Percentiles rank a stretch among this genome's conserved stretches.
Evolutionary conservation across 2,888 invertebrate genomes (phyloP).

Genomic region (Nemurella pictetii): DNA sequence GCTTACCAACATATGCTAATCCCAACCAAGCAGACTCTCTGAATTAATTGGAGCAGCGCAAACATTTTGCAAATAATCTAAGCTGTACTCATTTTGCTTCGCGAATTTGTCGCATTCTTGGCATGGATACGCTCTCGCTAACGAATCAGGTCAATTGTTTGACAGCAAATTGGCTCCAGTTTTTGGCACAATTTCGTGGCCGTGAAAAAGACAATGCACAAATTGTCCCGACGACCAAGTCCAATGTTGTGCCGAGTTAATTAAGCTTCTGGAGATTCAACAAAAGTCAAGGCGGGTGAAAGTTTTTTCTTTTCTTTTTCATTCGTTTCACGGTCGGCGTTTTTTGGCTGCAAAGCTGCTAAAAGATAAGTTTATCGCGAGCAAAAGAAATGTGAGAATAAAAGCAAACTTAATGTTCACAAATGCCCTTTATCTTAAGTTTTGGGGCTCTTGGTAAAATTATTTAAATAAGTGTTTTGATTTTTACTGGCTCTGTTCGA

Average conservation of each 20-base stretch:
- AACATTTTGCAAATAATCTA: background rate
- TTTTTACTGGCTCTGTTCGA: too few species aligned
- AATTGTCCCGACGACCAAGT: background rate
- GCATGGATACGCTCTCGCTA: background rate
- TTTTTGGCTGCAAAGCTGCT: too few species aligned
- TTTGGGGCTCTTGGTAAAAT: too few species aligned
- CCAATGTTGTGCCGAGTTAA: background rate
- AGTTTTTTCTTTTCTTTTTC: too few species aligned
- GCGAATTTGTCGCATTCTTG: background rate
- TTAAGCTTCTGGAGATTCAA: background rate
- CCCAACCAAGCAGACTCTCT: background rate
- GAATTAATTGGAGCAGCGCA: background rate
- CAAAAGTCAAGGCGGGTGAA: too few species aligned
- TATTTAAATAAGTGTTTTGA: too few species aligned
- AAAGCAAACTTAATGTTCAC: too few species aligned
- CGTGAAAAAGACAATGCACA: background rate
- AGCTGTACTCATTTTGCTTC: background rate
- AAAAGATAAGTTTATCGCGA: too few species aligned
- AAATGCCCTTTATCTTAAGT: too few species aligned
- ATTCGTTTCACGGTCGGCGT: too few species aligned
- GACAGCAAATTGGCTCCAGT: background rate
- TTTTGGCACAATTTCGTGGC: background rate
- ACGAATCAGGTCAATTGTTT: background rate
- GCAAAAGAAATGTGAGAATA: too few species aligned
- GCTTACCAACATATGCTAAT: background rate